phyloP scores from a whole-genome alignment of 2,113 vertebrate species.

The Pogonocichla stellata region DNA sequence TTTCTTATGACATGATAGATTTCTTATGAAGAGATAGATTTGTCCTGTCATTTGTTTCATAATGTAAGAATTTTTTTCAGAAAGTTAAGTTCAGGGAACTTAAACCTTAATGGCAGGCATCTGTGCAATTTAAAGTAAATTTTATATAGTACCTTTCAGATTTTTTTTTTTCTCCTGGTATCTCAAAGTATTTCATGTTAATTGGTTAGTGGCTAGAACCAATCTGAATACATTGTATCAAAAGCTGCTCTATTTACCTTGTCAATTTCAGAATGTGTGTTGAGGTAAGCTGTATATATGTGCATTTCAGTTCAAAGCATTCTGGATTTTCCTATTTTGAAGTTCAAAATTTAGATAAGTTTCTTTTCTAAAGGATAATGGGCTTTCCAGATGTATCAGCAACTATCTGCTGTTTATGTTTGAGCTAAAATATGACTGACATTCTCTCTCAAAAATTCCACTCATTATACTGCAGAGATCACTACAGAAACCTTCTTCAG shows the following conservation, averaged over 20 bases:
- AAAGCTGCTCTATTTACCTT: conserved; percentile 19
- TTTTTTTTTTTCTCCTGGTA: not conserved
- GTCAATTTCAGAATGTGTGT: conserved; percentile 42
- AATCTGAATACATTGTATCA: conserved; percentile 34
- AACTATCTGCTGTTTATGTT: conserved; percentile 22
- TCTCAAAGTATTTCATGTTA: conserved; percentile 30
- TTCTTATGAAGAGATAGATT: not conserved
- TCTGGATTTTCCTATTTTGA: conserved; percentile 31
- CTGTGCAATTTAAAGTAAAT: conserved; percentile 29
- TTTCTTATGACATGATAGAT: not conserved
- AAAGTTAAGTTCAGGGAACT: not conserved
- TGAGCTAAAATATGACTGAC: not conserved
- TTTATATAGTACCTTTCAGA: conserved; percentile 12
- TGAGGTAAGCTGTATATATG: not conserved
- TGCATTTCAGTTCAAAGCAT: not conserved
- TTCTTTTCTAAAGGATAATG: conserved; percentile 36
- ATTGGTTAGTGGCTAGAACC: conserved; percentile 18
- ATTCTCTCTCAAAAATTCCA: conserved; percentile 15
- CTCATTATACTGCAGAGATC: not conserved
- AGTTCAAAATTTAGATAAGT: not conserved
- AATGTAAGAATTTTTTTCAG: not conserved
- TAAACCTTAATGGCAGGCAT: not conserved
- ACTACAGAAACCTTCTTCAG: not conserved
- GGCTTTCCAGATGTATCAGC: conserved; percentile 15
- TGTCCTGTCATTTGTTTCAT: not conserved